These are phyloP conservation scores for Phaedon cochleariae DNA, from an alignment of 2,888 invertebrate genomes.

Conservation along the genomic window DNA sequence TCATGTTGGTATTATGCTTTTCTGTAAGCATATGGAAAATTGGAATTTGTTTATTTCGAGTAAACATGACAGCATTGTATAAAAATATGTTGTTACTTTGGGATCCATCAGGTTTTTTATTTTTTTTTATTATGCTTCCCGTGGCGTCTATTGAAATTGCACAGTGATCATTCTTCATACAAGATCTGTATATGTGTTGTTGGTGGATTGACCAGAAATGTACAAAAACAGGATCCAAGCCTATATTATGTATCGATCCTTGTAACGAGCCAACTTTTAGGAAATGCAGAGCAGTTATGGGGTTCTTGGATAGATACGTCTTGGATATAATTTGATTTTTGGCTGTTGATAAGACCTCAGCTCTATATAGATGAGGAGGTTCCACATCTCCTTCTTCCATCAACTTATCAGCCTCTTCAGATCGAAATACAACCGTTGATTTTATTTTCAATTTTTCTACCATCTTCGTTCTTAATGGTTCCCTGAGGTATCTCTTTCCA, in stretches of 20 bases:
- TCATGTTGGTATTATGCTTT: neutral
- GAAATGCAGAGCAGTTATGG: neutral
- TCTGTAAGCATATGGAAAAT: neutral
- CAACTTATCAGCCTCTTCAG: neutral
- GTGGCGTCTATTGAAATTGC: constrained; percentile 3
- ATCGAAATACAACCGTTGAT: neutral
- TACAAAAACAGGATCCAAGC: constrained; percentile 4
- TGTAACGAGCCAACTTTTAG: neutral
- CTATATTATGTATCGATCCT: constrained; percentile 5
- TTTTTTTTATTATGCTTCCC: neutral
- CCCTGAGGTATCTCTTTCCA: neutral
- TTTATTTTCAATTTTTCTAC: neutral
- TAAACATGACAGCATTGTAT: neutral
- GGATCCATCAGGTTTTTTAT: neutral
- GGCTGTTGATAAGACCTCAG: neutral
- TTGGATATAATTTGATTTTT: neutral
- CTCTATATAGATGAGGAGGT: neutral
- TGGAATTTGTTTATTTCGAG: neutral
- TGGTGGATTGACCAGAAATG: constrained; percentile 1
- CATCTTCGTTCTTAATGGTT: neutral
- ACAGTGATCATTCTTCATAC: neutral
- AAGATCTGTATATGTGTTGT: neutral
- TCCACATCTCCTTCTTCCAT: neutral
- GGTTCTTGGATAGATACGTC: neutral
- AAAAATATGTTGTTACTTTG: neutral